phyloP scores from a whole-genome alignment of 2,113 vertebrate species.

The Hippocampus guttulatus region DNA sequence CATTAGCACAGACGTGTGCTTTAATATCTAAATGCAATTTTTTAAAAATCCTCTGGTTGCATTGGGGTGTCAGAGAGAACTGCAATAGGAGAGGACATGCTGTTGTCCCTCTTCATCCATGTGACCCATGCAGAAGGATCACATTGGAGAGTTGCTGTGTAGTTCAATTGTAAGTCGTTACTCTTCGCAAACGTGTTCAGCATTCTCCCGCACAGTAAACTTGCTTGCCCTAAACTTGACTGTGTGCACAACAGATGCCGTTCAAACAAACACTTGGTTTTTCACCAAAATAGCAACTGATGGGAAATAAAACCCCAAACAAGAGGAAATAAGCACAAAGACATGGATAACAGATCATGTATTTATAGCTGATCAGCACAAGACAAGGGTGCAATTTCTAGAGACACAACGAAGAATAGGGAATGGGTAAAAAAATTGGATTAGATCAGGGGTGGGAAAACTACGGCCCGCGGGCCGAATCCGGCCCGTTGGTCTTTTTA shows the following conservation, averaged over 20 bases:
- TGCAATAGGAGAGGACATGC: constrained; percentile 10
- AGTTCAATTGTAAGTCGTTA: not conserved
- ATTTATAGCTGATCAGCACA: too few relatives aligned
- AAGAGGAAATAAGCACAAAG: not conserved
- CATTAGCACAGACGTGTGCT: constrained; percentile 48
- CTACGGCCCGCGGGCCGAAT: too few relatives aligned
- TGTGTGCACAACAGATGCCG: not conserved
- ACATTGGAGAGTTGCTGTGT: not conserved
- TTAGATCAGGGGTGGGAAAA: too few relatives aligned
- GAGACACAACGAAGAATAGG: too few relatives aligned
- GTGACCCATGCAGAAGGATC: constrained; percentile 24
- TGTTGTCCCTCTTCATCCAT: constrained; percentile 8
- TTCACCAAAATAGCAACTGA: not conserved
- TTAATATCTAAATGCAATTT: constrained; percentile 28
- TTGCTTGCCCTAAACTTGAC: constrained; percentile 12
- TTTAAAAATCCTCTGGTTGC: constrained; percentile 19
- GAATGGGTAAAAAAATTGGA: not conserved
- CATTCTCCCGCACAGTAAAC: constrained; percentile 24
- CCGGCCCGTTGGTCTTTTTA: too few relatives aligned
- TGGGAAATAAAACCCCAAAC: not conserved
- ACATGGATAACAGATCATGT: not conserved
- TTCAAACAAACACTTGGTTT: not conserved
- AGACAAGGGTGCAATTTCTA: too few relatives aligned
- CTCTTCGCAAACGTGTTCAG: constrained; percentile 19
- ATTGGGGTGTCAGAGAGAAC: not conserved